These are phyloP conservation scores for Laticauda colubrina DNA, from an alignment of 2,113 vertebrate genomes.

Conservation along the genomic window DNA sequence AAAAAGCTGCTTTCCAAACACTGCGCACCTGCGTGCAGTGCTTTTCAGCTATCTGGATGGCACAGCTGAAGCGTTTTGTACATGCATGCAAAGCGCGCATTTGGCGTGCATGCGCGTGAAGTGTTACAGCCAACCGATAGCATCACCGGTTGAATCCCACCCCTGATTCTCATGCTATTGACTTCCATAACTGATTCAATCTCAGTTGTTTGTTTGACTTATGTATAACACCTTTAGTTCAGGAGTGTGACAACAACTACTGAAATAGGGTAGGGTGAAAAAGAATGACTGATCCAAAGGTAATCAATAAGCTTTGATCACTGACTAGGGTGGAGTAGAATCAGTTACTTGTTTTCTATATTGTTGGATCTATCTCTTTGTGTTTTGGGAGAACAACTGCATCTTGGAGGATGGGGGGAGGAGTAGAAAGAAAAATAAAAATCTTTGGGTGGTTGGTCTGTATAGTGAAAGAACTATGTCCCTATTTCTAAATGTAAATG, in stretches of 20 bases:
- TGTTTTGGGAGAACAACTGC: background rate
- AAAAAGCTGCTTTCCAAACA: no score
- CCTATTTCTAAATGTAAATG: background rate
- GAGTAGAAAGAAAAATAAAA: background rate
- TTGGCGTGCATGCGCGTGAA: no score
- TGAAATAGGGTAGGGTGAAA: background rate
- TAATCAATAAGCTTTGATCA: background rate
- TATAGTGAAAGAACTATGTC: background rate
- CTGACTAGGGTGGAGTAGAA: background rate
- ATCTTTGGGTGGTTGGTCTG: background rate
- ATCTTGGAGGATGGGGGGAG: background rate
- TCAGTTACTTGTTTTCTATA: background rate
- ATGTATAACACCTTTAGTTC: background rate
- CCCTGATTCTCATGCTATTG: background rate
- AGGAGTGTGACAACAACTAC: background rate
- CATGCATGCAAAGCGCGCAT: no score
- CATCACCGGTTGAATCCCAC: no score
- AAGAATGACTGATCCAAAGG: background rate
- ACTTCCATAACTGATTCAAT: background rate
- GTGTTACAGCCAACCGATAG: no score
- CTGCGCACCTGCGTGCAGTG: no score
- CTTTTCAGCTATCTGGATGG: no score
- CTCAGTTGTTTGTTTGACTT: background rate
- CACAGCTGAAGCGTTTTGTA: no score
- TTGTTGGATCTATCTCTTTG: background rate